Percentiles rank a stretch among this genome's conserved stretches.
phyloP scores from a whole-genome alignment of 2,113 vertebrate genomes.

The Lichenostomus cassidix region DNA sequence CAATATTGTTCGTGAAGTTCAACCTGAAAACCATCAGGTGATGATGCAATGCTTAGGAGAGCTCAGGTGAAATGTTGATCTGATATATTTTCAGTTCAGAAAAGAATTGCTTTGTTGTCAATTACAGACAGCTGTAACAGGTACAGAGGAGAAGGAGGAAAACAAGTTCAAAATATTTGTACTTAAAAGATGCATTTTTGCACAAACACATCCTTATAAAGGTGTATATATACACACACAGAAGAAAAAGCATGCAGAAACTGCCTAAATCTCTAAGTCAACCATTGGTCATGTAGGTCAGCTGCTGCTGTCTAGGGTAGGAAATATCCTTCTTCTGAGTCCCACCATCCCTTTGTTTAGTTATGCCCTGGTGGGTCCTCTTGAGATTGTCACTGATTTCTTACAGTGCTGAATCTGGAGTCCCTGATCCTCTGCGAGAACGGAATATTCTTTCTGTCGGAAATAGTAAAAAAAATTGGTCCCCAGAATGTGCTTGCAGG shows the following conservation, averaged over 20 bases:
- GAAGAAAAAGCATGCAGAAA: background rate
- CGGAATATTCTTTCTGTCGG: background rate
- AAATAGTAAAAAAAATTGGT: background rate
- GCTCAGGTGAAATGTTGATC: background rate
- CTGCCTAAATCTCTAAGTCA: background rate
- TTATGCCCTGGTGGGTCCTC: background rate
- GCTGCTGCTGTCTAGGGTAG: background rate
- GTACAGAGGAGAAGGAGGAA: background rate
- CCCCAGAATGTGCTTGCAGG: background rate
- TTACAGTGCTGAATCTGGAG: background rate
- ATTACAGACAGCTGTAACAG: background rate
- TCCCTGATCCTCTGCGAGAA: background rate
- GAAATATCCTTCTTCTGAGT: background rate
- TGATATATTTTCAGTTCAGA: background rate
- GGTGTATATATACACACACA: fast-evolving
- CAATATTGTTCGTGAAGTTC: background rate
- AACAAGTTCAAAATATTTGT: background rate
- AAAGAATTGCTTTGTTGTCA: background rate
- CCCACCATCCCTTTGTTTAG: background rate
- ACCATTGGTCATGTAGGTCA: background rate
- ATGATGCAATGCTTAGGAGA: background rate
- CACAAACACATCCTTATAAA: background rate
- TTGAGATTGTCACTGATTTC: background rate
- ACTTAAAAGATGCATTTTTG: background rate
- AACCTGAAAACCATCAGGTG: background rate